A percentile compares a stretch with the other conserved stretches of the same genome.
These are phyloP conservation scores for Pocillopora verrucosa DNA, from an alignment of 64 coral and sea anemone genomes.

Conservation along the genomic window DNA sequence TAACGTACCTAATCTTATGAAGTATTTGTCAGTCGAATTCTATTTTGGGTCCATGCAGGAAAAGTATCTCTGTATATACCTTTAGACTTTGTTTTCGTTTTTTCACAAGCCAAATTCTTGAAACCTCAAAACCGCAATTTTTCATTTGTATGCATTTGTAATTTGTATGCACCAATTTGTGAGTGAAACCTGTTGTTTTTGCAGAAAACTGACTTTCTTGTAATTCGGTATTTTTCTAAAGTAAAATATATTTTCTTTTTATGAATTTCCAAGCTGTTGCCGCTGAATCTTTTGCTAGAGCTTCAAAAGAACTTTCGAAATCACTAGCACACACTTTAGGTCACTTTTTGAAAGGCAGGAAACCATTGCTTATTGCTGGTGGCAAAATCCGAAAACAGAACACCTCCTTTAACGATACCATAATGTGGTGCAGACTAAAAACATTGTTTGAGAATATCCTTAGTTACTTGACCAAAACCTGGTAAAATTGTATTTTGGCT, in stretches of 20 bases:
- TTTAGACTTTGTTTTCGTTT: neutral
- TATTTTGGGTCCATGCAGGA: neutral
- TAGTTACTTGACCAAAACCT: neutral
- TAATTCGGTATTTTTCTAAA: neutral
- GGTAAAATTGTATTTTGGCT: neutral
- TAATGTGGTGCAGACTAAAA: neutral
- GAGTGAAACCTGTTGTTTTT: slow-evolving; percentile 6
- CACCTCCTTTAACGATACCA: neutral
- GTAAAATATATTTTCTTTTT: neutral
- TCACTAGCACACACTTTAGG: neutral
- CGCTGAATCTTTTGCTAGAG: neutral
- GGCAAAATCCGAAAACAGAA: neutral
- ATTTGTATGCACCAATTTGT: neutral
- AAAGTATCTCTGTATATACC: neutral
- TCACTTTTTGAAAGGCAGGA: neutral
- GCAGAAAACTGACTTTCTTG: neutral
- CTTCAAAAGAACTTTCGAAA: neutral
- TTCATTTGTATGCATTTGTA: neutral
- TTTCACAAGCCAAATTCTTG: slow-evolving; percentile 16
- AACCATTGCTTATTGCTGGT: neutral
- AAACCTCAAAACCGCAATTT: neutral
- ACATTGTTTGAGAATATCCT: neutral
- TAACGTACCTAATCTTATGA: neutral
- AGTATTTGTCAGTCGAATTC: neutral
- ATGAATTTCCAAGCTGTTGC: neutral